A percentile compares a stretch with the other conserved stretches of the same genome.
Evolutionary conservation across 1,140 invertebrate species (phyloP).

Genomic region (Papilio glaucus): DNA sequence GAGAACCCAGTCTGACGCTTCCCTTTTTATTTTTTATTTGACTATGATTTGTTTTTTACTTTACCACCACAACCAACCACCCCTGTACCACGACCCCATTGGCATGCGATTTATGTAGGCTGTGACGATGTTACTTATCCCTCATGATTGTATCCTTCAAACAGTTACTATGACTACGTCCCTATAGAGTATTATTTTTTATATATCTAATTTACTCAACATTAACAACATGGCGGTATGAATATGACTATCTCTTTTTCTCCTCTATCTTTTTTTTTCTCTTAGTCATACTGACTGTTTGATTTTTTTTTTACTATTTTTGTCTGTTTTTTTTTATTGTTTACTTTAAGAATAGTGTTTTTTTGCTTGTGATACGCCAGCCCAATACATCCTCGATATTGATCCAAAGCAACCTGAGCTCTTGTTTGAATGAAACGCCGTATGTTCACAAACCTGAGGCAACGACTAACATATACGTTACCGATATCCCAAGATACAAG

Average conservation of each 20-base stretch:
- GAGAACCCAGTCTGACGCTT: constrained; percentile 76
- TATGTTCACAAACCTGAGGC: constrained; percentile 51
- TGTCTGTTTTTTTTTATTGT: constrained; percentile 70
- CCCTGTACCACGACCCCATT: constrained; percentile 56
- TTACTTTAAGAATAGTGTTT: constrained; percentile 75
- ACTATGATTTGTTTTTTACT: constrained; percentile 57
- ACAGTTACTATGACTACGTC: constrained; percentile 80
- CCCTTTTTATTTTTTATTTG: constrained; percentile 51
- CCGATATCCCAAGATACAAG: constrained; percentile 50
- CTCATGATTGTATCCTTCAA: constrained; percentile 68
- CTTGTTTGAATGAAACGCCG: constrained; percentile 57
- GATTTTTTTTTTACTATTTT: constrained; percentile 71
- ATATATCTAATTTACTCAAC: constrained; percentile 59
- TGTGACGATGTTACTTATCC: constrained; percentile 79
- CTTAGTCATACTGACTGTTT: constrained; percentile 83
- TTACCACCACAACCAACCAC: constrained; percentile 56
- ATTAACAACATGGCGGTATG: constrained; percentile 73
- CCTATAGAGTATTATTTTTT: constrained; percentile 54
- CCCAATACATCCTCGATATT: constrained; percentile 76
- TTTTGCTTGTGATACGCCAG: constrained; percentile 81
- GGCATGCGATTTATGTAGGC: constrained; percentile 78
- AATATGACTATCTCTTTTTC: constrained; percentile 76
- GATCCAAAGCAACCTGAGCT: constrained; percentile 69
- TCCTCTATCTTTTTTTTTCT: constrained; percentile 80
- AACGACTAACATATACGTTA: constrained; percentile 70